Conservation (phyloP, 2,797 vertebrate species). For the Phrynocephalus vlangalii region DNA sequence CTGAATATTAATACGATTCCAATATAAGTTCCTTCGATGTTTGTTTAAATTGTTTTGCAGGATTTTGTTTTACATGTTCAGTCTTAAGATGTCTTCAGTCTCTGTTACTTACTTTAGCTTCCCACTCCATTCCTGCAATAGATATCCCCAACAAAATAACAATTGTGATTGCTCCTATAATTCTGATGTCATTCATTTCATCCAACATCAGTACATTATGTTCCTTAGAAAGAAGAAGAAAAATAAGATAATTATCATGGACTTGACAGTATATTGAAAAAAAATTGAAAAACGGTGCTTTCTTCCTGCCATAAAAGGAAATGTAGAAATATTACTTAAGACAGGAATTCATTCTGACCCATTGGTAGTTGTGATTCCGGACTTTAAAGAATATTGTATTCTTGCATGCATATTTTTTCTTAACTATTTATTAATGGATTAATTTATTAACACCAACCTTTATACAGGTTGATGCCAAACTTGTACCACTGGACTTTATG, state of each 20-base stretch:
- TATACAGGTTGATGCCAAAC: not conserved
- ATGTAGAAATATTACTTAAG: not conserved
- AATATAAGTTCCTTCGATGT: not conserved
- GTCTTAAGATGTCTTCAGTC: not conserved
- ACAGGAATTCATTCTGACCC: not conserved
- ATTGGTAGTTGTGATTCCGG: not conserved
- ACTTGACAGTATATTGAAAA: not conserved
- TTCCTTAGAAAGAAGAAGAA: conserved; percentile 72
- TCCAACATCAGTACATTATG: conserved; percentile 87
- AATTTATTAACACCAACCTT: not conserved
- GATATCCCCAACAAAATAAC: conserved; percentile 94
- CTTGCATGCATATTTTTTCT: not conserved
- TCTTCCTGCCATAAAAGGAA: not conserved
- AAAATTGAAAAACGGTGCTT: not conserved
- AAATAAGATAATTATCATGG: not conserved
- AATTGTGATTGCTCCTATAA: conserved; percentile 94
- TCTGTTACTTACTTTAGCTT: conserved; percentile 89
- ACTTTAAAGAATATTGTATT: not conserved
- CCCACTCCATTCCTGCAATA: conserved; percentile 99
- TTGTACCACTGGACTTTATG: not conserved
- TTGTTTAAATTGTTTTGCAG: not conserved
- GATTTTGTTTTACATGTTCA: not conserved
- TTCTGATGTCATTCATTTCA: conserved; percentile 89
- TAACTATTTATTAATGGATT: not conserved
- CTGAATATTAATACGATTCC: not conserved